These are phyloP conservation scores for Pandemis cinnamomeana DNA, from an alignment of 2,888 invertebrate genomes.

Conservation along the genomic window DNA sequence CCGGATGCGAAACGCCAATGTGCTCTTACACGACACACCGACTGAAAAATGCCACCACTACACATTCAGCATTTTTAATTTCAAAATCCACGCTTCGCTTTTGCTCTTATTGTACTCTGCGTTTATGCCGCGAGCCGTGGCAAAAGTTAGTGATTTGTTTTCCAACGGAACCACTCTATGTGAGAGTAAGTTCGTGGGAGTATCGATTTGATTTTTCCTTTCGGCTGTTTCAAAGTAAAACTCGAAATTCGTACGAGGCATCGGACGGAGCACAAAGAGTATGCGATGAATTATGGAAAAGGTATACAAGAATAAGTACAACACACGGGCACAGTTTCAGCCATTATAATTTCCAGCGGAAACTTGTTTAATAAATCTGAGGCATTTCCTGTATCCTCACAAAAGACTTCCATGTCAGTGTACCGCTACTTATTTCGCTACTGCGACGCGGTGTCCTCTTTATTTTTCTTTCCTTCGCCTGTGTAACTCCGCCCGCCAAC, in stretches of 20 bases:
- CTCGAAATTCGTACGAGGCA: slow-evolving; percentile 7
- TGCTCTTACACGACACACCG: slow-evolving; percentile 63
- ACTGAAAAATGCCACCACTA: slow-evolving; percentile 54
- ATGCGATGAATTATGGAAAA: slow-evolving; percentile 22
- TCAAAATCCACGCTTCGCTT: slow-evolving; percentile 53
- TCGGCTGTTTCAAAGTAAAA: slow-evolving; percentile 9
- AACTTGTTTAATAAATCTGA: slow-evolving; percentile 63
- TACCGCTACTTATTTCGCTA: slow-evolving; percentile 64
- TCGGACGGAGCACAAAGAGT: slow-evolving; percentile 10
- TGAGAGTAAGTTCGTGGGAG: neutral
- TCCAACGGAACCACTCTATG: slow-evolving; percentile 11
- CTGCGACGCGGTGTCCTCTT: slow-evolving; percentile 58
- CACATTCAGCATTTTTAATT: slow-evolving; percentile 64
- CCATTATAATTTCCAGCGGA: slow-evolving; percentile 58
- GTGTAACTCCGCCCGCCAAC: slow-evolving; percentile 62
- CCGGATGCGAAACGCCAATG: slow-evolving; percentile 71
- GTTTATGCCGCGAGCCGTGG: neutral
- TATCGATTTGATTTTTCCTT: slow-evolving; percentile 10
- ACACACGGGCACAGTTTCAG: slow-evolving; percentile 29
- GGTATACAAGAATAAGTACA: slow-evolving; percentile 24
- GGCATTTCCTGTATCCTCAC: slow-evolving; percentile 54
- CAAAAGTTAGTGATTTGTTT: slow-evolving; percentile 27
- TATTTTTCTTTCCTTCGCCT: slow-evolving; percentile 65
- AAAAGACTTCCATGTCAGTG: slow-evolving; percentile 63
- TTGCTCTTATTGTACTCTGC: slow-evolving; percentile 27